Percentiles rank a stretch among this genome's conserved stretches.
phyloP scores from a whole-genome alignment of 2,113 vertebrate genomes.

The Sinocyclocheilus maitianheensis region DNA sequence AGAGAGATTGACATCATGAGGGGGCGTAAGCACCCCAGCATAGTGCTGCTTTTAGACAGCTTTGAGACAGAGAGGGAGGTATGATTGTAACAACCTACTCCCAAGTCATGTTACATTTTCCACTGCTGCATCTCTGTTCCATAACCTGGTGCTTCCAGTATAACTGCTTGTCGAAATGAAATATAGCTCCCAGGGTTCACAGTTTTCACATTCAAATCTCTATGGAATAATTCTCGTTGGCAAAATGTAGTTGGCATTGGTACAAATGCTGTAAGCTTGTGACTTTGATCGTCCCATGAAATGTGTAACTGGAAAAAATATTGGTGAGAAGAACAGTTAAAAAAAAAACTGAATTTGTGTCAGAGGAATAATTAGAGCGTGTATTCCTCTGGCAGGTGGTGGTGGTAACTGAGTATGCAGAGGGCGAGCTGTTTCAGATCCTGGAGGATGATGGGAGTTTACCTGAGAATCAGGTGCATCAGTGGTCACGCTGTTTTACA shows the following conservation, averaged over 20 bases:
- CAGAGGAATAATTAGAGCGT: conserved; percentile 16
- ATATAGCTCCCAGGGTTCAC: conserved; percentile 47
- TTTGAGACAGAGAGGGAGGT: conserved; percentile 94
- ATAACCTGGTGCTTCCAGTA: conserved; percentile 19
- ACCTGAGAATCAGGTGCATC: conserved; percentile 85
- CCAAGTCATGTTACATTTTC: neutral
- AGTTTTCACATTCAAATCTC: conserved; percentile 53
- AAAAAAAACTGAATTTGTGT: conserved; percentile 5
- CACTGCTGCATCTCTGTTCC: neutral
- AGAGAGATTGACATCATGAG: conserved; percentile 94
- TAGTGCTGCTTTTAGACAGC: conserved; percentile 92
- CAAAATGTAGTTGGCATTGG: conserved; percentile 34
- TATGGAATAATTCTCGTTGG: conserved; percentile 36
- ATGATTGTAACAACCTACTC: neutral
- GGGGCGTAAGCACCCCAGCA: conserved; percentile 88
- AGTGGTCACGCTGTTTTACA: neutral
- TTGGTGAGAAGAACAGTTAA: too few relatives aligned
- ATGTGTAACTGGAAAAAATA: conserved; percentile 14
- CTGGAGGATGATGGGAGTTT: conserved; percentile 90
- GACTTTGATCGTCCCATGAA: neutral
- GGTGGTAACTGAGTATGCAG: conserved; percentile 94
- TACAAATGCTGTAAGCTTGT: conserved; percentile 18
- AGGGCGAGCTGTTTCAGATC: conserved; percentile 95
- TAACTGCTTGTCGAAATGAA: conserved; percentile 40
- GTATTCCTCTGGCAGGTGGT: conserved; percentile 81